A percentile compares a stretch with the other conserved stretches of the same genome.
Evolutionary conservation across 2,113 vertebrate species (phyloP).

Genomic region (Chaetodon trifascialis): DNA sequence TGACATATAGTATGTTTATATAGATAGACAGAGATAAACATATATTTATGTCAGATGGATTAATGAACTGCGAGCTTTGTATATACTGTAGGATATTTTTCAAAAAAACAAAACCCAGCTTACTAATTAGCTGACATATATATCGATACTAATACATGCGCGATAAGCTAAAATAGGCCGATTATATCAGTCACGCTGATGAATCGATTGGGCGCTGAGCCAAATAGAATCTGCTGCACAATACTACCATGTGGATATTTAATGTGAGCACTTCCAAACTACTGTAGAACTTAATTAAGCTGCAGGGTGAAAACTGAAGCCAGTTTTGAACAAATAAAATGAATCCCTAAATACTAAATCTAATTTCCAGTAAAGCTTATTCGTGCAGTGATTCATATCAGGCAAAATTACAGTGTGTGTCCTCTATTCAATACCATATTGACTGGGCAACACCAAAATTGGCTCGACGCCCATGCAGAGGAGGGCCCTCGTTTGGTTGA

Average conservation of each 20-base stretch:
- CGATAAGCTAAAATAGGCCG: background rate
- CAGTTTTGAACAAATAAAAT: conserved; percentile 44
- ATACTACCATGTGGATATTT: conserved; percentile 4
- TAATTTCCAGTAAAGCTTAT: conserved; percentile 46
- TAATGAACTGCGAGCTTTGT: background rate
- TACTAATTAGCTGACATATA: background rate
- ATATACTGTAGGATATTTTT: background rate
- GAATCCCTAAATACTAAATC: conserved; percentile 41
- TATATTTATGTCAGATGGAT: too few species aligned
- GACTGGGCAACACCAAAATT: conserved; percentile 45
- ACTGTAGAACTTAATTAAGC: conserved; percentile 27
- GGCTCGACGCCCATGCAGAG: conserved; percentile 35
- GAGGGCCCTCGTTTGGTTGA: conserved; percentile 49
- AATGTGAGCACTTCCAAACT: background rate
- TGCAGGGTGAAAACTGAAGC: conserved; percentile 19
- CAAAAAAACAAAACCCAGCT: background rate
- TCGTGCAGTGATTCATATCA: conserved; percentile 50
- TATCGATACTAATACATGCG: background rate
- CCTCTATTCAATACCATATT: conserved; percentile 38
- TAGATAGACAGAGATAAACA: too few species aligned
- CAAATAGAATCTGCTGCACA: background rate
- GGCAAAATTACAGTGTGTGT: conserved; percentile 35
- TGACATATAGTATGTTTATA: background rate
- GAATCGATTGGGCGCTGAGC: background rate
- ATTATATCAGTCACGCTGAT: background rate